Evolutionary conservation across 2,113 vertebrate genomes (phyloP).

Genomic region (Cephalopterus ornatus): DNA sequence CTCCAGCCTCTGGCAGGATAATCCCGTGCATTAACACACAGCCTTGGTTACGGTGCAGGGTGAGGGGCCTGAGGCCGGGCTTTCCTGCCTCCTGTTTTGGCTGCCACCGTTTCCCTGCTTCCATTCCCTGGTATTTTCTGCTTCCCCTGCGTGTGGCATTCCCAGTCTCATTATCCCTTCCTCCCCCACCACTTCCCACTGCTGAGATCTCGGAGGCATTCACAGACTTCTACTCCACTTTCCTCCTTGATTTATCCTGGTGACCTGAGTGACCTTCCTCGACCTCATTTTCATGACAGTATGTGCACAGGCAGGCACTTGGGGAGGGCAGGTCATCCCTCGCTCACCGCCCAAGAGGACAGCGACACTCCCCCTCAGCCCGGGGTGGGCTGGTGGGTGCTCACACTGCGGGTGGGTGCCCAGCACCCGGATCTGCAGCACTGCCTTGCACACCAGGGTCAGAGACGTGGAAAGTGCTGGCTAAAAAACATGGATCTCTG

Average conservation of each 20-base stretch:
- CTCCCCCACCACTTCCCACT: neutral
- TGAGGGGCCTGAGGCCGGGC: conserved; percentile 7
- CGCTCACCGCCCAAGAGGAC: neutral
- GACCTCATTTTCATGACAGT: conserved; percentile 60
- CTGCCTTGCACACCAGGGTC: fast-evolving
- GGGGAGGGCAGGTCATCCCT: neutral
- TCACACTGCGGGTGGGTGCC: neutral
- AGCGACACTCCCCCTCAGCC: fast-evolving
- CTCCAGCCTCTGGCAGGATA: neutral
- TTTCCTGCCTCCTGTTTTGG: conserved; percentile 51
- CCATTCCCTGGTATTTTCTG: neutral
- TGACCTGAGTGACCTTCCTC: conserved; percentile 60
- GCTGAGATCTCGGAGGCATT: conserved; percentile 29
- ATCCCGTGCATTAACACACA: neutral
- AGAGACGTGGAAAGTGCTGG: neutral
- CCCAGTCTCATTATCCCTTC: neutral
- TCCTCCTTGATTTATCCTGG: conserved; percentile 67
- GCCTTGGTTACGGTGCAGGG: neutral
- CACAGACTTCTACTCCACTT: conserved; percentile 52
- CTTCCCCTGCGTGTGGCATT: neutral
- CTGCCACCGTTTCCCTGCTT: conserved; percentile 18
- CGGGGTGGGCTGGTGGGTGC: neutral
- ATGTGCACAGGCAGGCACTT: neutral
- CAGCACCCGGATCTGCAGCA: neutral
- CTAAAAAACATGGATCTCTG: neutral